A percentile compares a stretch with the other conserved stretches of the same genome.
phyloP scores from a whole-genome alignment of 2,888 invertebrate species.

The Stenoptilia bipunctidactyla region DNA sequence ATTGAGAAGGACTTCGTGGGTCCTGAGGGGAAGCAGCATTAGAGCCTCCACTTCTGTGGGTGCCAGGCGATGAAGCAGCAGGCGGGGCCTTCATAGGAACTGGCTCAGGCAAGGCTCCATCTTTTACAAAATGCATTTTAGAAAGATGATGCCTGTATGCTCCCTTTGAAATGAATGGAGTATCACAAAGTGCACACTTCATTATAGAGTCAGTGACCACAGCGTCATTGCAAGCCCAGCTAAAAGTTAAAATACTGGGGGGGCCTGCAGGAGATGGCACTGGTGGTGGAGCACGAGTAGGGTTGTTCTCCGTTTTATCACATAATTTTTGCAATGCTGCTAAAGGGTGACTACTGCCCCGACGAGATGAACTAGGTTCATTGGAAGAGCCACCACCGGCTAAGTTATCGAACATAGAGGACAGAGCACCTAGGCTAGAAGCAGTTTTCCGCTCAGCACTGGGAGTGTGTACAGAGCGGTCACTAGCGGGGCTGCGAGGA shows the following conservation, averaged over 20 bases:
- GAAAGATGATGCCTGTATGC: conserved; percentile 96
- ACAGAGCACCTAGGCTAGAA: conserved; percentile 84
- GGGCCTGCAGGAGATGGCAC: conserved; percentile 76
- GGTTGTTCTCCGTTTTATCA: conserved; percentile 91
- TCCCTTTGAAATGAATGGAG: conserved; percentile 95
- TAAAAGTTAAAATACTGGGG: conserved; percentile 89
- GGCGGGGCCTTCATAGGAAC: conserved; percentile 72
- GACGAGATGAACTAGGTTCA: conserved; percentile 72
- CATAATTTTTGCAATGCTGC: conserved; percentile 96
- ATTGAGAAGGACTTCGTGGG: conserved; percentile 71
- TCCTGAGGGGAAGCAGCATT: conserved; percentile 64
- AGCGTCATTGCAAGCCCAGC: conserved; percentile 95
- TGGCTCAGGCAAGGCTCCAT: conserved; percentile 86
- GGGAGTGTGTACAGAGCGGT: conserved; percentile 80
- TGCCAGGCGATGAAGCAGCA: conserved; percentile 52
- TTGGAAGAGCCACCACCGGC: conserved; percentile 68
- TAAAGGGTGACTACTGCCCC: conserved; percentile 87
- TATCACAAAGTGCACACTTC: conserved; percentile 96
- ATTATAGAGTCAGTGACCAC: conserved; percentile 90
- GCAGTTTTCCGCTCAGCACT: conserved; percentile 74
- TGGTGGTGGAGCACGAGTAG: conserved; percentile 66
- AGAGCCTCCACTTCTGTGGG: conserved; percentile 52
- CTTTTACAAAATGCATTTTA: conserved; percentile 95
- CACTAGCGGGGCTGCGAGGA: conserved; percentile 83
- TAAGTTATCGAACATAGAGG: conserved; percentile 91